Conservation (phyloP, 2,888 invertebrate genomes). For the Nephrotoma flavescens region DNA sequence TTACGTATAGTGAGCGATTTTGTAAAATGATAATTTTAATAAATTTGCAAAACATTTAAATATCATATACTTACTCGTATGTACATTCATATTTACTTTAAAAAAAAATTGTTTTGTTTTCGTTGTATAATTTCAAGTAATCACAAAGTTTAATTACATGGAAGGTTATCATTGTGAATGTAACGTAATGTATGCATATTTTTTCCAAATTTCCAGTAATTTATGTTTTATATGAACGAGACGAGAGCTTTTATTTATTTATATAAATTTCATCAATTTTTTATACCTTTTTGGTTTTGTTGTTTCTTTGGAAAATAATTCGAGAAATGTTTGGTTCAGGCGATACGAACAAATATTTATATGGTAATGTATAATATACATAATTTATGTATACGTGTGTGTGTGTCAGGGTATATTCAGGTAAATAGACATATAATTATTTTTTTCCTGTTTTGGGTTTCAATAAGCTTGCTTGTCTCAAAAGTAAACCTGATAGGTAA, state of each 20-base stretch:
- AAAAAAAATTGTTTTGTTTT: too few species aligned
- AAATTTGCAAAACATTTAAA: not conserved
- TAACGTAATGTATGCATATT: not conserved
- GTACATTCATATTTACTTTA: not conserved
- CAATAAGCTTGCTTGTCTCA: not conserved
- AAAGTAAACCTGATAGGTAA: not conserved
- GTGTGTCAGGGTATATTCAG: not conserved
- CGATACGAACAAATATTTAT: not conserved
- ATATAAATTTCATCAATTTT: not conserved
- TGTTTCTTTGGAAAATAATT: not conserved
- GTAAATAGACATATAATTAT: not conserved
- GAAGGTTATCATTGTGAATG: not conserved
- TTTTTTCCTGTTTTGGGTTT: not conserved
- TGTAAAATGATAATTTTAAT: not conserved
- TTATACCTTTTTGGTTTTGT: not conserved
- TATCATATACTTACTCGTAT: not conserved
- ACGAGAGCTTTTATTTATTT: not conserved
- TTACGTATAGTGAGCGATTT: not conserved
- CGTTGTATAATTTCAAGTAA: not conserved
- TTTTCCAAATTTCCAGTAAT: not conserved
- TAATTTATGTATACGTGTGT: not conserved
- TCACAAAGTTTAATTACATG: not conserved
- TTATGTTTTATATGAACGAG: not conserved
- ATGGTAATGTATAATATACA: not conserved
- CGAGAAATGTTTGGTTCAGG: not conserved